Evolutionary conservation across 1,140 invertebrate species (phyloP).

Genomic region (Matsumurasca onukii): DNA sequence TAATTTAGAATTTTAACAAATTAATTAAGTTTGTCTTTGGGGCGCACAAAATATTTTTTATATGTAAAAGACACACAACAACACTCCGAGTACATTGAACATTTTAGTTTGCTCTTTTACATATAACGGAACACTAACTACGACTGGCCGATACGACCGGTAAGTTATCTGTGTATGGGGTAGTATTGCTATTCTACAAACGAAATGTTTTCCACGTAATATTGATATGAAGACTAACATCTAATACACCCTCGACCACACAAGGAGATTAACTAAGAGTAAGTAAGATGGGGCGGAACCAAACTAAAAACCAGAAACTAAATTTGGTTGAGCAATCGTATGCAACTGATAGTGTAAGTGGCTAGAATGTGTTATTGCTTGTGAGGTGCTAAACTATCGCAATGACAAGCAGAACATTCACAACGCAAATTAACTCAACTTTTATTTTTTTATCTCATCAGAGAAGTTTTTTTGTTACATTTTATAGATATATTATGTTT

Average conservation of each 20-base stretch:
- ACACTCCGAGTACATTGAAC: neutral
- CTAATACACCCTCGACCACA: slow-evolving; percentile 15
- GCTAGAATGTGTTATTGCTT: neutral
- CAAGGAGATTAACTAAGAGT: neutral
- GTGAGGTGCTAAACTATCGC: neutral
- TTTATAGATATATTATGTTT: slow-evolving; percentile 8
- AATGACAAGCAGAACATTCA: neutral
- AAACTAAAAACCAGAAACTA: neutral
- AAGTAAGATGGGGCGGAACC: neutral
- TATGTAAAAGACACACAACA: neutral
- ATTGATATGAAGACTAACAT: slow-evolving; percentile 3
- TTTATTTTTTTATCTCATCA: slow-evolving; percentile 16
- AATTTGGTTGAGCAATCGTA: slow-evolving; percentile 18
- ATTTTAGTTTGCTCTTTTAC: neutral
- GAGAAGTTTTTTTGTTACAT: neutral
- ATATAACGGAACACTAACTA: neutral
- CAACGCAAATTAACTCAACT: slow-evolving; percentile 18
- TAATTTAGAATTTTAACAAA: too few species aligned
- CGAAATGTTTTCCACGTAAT: neutral
- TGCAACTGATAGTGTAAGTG: neutral
- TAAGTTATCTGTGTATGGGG: neutral
- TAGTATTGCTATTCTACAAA: slow-evolving; percentile 12
- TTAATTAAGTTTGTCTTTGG: too few species aligned
- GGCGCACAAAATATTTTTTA: too few species aligned
- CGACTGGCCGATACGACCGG: neutral